Evolutionary conservation across 2,113 vertebrate species (phyloP).

Genomic region (Dermatemys mawii): DNA sequence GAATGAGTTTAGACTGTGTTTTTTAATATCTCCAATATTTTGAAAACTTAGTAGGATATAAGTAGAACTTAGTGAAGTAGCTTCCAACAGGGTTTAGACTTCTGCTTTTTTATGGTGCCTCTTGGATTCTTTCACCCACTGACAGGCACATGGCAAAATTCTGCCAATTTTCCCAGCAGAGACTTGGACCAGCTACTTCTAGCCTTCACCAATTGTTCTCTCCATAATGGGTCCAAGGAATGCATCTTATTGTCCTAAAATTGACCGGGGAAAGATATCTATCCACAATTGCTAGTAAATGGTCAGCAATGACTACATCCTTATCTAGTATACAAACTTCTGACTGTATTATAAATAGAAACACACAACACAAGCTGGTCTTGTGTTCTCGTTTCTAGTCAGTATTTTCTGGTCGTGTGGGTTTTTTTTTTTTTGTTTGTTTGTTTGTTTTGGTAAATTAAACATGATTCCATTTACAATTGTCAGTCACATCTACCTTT

Average conservation of each 20-base stretch:
- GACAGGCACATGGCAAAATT: constrained; percentile 14
- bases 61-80: not conserved
- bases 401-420: constrained; percentile 78
- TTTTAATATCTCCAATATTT: not conserved
- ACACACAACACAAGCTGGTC: constrained; percentile 78
- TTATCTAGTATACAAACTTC: constrained; percentile 44
- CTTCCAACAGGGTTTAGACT: not conserved
- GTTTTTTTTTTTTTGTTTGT: too few relatives aligned
- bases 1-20: constrained; percentile 7
- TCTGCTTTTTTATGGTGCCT: constrained; percentile 5
- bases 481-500: constrained; percentile 48
- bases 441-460: constrained; percentile 37
- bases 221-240: constrained; percentile 16
- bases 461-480: constrained; percentile 59
- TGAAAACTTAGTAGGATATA: not conserved
- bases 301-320: not conserved
- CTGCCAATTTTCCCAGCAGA: constrained; percentile 35
- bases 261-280: not conserved
- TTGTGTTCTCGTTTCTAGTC: constrained; percentile 78
- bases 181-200: constrained; percentile 40
- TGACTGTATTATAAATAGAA: constrained; percentile 70
- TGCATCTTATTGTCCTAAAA: not conserved
- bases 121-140: not conserved
- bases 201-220: constrained; percentile 1
- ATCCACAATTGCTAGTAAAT: not conserved